Percentiles rank a stretch among this genome's conserved stretches.
These are phyloP conservation scores for Petrophora chlorosata DNA, from an alignment of 2,888 invertebrate species.

Conservation along the genomic window DNA sequence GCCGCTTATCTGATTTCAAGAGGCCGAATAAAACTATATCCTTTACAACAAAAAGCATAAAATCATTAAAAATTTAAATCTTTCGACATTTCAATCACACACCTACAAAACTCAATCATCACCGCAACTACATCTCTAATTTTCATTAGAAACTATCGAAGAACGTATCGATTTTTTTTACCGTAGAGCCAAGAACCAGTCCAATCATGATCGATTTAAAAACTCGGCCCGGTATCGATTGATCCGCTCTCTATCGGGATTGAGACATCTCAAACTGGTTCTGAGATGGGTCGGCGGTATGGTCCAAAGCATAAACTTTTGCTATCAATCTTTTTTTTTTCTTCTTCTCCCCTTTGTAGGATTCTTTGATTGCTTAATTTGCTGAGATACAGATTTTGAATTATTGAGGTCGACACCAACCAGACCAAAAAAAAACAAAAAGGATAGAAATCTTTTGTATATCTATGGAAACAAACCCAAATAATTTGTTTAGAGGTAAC, in stretches of 20 bases:
- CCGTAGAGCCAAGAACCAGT: slow-evolving; percentile 60
- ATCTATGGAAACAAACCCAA: too few species aligned
- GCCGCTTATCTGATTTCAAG: too few species aligned
- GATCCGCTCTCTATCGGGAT: slow-evolving; percentile 76
- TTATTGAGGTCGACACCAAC: too few species aligned
- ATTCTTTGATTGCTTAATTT: background rate
- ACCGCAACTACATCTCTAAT: slow-evolving; percentile 23
- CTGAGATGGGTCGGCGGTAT: slow-evolving; percentile 54
- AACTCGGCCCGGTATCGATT: slow-evolving; percentile 75
- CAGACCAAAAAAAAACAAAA: too few species aligned
- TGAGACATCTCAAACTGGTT: slow-evolving; percentile 82
- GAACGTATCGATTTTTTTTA: slow-evolving; percentile 53
- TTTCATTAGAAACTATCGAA: slow-evolving; percentile 33
- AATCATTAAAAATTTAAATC: too few species aligned
- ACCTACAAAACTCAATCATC: slow-evolving; percentile 36
- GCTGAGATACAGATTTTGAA: too few species aligned
- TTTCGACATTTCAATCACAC: slow-evolving; percentile 45
- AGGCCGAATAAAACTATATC: too few species aligned
- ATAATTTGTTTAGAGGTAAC: too few species aligned
- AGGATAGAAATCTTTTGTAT: too few species aligned
- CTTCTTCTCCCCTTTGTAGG: background rate
- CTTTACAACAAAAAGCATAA: too few species aligned
- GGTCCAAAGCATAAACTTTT: slow-evolving; percentile 27
- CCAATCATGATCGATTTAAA: slow-evolving; percentile 74
- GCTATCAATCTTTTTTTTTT: slow-evolving; percentile 13